These are phyloP conservation scores for Eospalax fontanierii DNA, from an alignment of 2,797 vertebrate species.

Conservation along the genomic window DNA sequence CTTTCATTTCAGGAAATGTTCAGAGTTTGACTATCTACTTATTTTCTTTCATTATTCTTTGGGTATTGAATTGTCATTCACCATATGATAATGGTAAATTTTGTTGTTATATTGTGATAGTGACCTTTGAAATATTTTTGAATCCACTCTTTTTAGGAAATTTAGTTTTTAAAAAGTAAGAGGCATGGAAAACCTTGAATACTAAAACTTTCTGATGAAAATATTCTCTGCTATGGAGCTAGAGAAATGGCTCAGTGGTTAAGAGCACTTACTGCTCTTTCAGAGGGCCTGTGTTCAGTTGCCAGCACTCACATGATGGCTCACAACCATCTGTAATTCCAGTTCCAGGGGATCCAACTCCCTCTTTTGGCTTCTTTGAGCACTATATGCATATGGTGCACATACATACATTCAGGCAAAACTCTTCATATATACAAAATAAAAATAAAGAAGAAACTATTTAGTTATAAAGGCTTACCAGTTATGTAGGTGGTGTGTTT, in stretches of 20 bases:
- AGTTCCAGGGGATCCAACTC: too few relatives aligned
- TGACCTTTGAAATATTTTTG: slow-evolving; percentile 63
- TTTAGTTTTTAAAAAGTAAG: slow-evolving; percentile 54
- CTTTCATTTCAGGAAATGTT: slow-evolving; percentile 29
- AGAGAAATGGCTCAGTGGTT: too few relatives aligned
- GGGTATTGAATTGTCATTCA: slow-evolving; percentile 3
- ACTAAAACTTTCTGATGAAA: slow-evolving; percentile 13
- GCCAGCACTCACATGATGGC: too few relatives aligned
- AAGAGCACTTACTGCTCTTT: too few relatives aligned
- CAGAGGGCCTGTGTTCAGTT: too few relatives aligned
- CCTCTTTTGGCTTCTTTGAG: too few relatives aligned
- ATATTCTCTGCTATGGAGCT: not conserved
- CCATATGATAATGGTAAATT: not conserved
- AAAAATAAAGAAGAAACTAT: not conserved
- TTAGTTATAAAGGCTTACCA: not conserved
- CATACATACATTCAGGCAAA: too few relatives aligned
- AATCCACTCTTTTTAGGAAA: not conserved
- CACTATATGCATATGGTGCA: too few relatives aligned
- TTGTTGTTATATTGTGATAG: slow-evolving; percentile 27
- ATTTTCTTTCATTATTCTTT: slow-evolving; percentile 13
- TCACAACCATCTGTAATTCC: too few relatives aligned
- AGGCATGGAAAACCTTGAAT: slow-evolving; percentile 49
- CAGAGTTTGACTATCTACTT: not conserved
- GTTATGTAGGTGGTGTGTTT: not conserved
- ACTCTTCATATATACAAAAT: too few relatives aligned